Evolutionary conservation across 2,888 invertebrate species (phyloP).

Genomic region (Cheilosia vernalis): DNA sequence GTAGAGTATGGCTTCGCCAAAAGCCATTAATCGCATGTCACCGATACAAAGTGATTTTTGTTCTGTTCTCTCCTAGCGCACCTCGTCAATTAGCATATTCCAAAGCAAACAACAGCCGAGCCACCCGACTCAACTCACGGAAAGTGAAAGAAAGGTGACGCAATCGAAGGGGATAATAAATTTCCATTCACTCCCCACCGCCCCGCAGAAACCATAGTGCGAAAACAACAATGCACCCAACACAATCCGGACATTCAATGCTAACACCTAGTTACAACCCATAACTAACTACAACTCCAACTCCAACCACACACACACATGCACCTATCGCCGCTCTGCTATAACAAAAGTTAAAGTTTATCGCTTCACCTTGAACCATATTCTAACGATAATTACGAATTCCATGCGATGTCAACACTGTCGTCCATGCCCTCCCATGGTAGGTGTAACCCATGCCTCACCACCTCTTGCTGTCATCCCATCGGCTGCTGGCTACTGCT

Average conservation of each 20-base stretch:
- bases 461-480: background rate
- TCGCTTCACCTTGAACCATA: conserved; percentile 76
- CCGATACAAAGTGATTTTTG: conserved; percentile 24
- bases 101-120: conserved; percentile 40
- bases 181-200: conserved; percentile 24
- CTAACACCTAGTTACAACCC: conserved; percentile 58
- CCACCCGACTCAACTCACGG: conserved; percentile 10
- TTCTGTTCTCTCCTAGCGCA: conserved; percentile 11
- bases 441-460: background rate
- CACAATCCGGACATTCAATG: conserved; percentile 51
- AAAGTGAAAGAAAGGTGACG: conserved; percentile 60
- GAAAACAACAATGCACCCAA: conserved; percentile 60
- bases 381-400: conserved; percentile 71
- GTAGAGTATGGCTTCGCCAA: conserved; percentile 11
- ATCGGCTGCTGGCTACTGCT: background rate
- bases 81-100: conserved; percentile 40
- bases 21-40: conserved; percentile 38
- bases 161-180: conserved; percentile 62
- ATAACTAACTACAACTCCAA: background rate
- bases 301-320: background rate
- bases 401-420: conserved; percentile 73
- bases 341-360: conserved; percentile 69
- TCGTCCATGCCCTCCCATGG: conserved; percentile 45
- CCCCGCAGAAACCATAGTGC: conserved; percentile 18
- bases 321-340: conserved; percentile 11